These are phyloP conservation scores for Athalia cordata DNA, from an alignment of 2,888 invertebrate species.

Conservation along the genomic window DNA sequence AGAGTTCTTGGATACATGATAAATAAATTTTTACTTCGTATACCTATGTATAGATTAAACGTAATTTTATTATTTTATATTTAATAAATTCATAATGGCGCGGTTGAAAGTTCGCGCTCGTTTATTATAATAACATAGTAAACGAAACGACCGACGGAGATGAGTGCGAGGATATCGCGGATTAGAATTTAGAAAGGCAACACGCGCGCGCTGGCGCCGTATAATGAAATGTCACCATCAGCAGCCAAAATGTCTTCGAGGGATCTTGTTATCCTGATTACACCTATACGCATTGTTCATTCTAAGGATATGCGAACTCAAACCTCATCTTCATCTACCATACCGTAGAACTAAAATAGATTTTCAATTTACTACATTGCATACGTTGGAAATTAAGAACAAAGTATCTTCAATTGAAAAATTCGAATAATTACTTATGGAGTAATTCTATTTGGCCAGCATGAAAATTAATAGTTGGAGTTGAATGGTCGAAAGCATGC, in stretches of 20 bases:
- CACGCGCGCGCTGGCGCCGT: neutral
- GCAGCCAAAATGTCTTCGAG: conserved; percentile 7
- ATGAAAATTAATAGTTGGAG: too few species aligned
- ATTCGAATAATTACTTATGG: too few species aligned
- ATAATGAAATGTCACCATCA: conserved; percentile 57
- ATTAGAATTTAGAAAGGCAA: conserved; percentile 59
- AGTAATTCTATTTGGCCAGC: too few species aligned
- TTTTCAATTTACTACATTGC: too few species aligned
- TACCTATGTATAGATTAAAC: too few species aligned
- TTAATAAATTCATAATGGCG: conserved; percentile 50
- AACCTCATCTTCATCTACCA: too few species aligned
- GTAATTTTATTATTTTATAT: too few species aligned
- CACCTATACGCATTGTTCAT: neutral
- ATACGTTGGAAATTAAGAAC: too few species aligned
- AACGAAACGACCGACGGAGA: conserved; percentile 45
- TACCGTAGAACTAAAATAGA: too few species aligned
- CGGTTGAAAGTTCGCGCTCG: conserved; percentile 51
- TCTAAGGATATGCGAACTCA: neutral
- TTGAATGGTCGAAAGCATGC: neutral
- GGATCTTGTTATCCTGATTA: neutral
- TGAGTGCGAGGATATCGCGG: conserved; percentile 50
- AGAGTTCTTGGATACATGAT: too few species aligned
- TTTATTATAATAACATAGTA: conserved; percentile 1
- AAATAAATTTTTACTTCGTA: too few species aligned
- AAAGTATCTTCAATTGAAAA: too few species aligned